phyloP scores from a whole-genome alignment of 2,797 vertebrate species.

The Rhodeus uyekii region DNA sequence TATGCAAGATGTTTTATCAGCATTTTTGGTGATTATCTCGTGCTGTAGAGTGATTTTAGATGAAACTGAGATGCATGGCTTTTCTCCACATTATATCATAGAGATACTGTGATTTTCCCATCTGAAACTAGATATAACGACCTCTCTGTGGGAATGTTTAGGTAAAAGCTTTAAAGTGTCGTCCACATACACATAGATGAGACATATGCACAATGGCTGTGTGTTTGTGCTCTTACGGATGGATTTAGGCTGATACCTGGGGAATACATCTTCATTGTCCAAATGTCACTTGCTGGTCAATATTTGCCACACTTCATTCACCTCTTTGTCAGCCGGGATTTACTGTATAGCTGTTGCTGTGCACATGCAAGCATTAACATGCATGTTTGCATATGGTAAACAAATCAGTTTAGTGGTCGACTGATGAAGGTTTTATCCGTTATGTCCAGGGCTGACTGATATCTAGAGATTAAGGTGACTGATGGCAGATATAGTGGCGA shows the following conservation, averaged over 20 bases:
- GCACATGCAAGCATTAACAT: background rate
- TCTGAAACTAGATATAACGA: background rate
- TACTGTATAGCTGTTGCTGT: conserved; percentile 22
- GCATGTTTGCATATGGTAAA: conserved; percentile 3
- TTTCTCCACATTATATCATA: background rate
- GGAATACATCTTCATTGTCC: conserved; percentile 9
- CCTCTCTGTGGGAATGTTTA: background rate
- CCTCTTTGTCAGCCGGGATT: conserved; percentile 22
- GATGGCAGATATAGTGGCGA: background rate
- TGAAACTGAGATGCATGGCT: background rate
- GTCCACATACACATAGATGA: background rate
- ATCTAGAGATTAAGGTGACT: background rate
- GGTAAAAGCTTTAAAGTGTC: background rate
- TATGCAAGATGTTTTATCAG: background rate
- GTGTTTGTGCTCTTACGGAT: background rate
- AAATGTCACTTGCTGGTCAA: conserved; percentile 49
- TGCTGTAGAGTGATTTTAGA: background rate
- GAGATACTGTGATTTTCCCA: background rate
- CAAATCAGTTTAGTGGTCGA: conserved; percentile 1
- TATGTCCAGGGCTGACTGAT: background rate
- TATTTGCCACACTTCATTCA: conserved; percentile 30
- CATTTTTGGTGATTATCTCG: background rate
- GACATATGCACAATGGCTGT: background rate
- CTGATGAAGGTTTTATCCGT: background rate
- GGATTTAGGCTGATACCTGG: conserved; percentile 4